phyloP scores from a whole-genome alignment of 1,140 invertebrate genomes.

The Apis laboriosa region DNA sequence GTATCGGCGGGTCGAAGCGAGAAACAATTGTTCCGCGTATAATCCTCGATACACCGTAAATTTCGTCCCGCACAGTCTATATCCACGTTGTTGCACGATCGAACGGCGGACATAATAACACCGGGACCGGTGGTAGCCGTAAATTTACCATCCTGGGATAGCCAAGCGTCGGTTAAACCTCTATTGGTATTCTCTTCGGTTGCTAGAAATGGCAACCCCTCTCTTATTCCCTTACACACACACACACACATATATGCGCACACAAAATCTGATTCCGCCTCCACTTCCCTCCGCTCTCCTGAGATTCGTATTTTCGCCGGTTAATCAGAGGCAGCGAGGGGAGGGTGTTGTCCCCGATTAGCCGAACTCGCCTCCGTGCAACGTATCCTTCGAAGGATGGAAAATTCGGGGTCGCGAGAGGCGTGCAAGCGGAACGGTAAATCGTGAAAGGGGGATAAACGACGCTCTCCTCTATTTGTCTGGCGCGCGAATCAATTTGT shows the following conservation, averaged over 20 bases:
- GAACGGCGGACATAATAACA: constrained; percentile 73
- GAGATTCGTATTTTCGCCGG: not conserved
- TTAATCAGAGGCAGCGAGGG: not conserved
- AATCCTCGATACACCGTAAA: constrained; percentile 64
- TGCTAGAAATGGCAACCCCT: constrained; percentile 17
- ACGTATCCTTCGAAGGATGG: not conserved
- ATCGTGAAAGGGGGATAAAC: constrained; percentile 27
- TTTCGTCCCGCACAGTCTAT: constrained; percentile 62
- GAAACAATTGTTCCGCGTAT: constrained; percentile 56
- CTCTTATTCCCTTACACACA: not conserved
- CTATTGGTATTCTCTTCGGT: constrained; percentile 70
- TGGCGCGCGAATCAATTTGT: constrained; percentile 26
- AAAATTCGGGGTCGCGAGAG: not conserved
- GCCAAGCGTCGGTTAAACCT: constrained; percentile 50
- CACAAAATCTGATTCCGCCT: not conserved
- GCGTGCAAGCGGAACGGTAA: not conserved
- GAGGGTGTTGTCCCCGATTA: not conserved
- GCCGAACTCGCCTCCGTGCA: not conserved
- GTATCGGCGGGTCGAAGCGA: constrained; percentile 5
- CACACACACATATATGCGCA: not conserved
- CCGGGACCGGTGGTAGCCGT: constrained; percentile 66
- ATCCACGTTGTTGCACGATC: constrained; percentile 67
- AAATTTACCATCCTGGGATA: constrained; percentile 67
- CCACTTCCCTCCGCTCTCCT: not conserved
- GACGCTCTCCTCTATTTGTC: constrained; percentile 23